Evolutionary conservation across 2,113 vertebrate genomes (phyloP).

Genomic region (Recurvirostra avosetta): DNA sequence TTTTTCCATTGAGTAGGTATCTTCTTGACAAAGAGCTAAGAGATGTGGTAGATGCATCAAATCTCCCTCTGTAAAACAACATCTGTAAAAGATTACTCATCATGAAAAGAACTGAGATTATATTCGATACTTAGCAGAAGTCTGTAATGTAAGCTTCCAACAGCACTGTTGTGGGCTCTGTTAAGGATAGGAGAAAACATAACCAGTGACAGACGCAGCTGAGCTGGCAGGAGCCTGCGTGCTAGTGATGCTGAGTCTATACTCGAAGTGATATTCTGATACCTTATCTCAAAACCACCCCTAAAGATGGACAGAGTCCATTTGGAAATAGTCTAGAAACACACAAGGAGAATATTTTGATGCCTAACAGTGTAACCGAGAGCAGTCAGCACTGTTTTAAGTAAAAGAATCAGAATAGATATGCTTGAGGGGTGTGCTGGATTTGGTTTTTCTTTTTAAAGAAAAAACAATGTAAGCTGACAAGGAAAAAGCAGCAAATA

Average conservation of each 20-base stretch:
- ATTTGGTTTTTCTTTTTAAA: not conserved
- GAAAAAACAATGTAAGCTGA: not conserved
- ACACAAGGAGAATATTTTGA: not conserved
- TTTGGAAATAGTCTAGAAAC: not conserved
- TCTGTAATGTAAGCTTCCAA: not conserved
- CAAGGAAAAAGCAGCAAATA: not conserved
- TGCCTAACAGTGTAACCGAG: not conserved
- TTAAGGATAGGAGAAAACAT: not conserved
- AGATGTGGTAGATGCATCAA: not conserved
- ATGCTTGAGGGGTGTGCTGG: not conserved
- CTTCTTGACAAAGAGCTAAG: not conserved
- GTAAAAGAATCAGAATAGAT: not conserved
- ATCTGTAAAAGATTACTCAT: not conserved
- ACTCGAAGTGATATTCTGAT: not conserved
- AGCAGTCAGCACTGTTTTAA: not conserved
- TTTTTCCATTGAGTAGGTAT: not conserved
- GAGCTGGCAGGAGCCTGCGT: not conserved
- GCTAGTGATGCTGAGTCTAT: not conserved
- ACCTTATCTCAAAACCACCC: not conserved
- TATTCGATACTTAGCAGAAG: not conserved
- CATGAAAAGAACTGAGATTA: not conserved
- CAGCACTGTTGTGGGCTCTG: not conserved
- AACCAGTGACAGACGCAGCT: not conserved
- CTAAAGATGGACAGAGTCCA: not conserved
- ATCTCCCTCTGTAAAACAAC: not conserved